Conservation (phyloP, 2,113 vertebrate species). For the Marmota monax region DNA sequence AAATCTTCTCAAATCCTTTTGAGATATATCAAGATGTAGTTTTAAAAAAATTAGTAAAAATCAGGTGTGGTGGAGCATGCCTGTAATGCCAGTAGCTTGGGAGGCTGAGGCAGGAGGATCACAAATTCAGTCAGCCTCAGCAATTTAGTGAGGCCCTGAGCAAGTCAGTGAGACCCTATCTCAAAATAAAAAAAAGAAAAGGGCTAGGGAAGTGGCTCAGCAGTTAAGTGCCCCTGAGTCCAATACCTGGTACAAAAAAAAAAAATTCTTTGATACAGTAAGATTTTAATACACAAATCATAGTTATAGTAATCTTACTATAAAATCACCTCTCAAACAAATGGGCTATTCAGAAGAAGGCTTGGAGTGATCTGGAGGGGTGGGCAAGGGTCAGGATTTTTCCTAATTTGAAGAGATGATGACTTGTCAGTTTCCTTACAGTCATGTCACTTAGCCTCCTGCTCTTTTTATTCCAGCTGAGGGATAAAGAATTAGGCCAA, state of each 20-base stretch:
- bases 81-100: too few species aligned
- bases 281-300: constrained; percentile 4
- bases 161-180: too few species aligned
- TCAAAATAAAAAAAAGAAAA: too few species aligned
- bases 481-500: background rate
- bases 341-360: background rate
- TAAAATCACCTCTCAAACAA: constrained; percentile 27
- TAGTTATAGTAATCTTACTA: constrained; percentile 18
- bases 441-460: background rate
- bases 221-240: too few species aligned
- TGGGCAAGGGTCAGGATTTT: constrained; percentile 24
- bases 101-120: too few species aligned
- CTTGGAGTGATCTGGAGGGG: background rate
- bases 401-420: constrained; percentile 27
- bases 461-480: constrained; percentile 21
- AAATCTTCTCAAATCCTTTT: constrained; percentile 48
- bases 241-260: too few species aligned
- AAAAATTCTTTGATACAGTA: constrained; percentile 55
- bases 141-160: too few species aligned
- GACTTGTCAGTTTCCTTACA: constrained; percentile 32
- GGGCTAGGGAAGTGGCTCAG: too few species aligned
- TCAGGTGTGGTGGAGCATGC: too few species aligned
- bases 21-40: constrained; percentile 18
- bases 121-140: too few species aligned
- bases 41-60: constrained; percentile 13